Percentiles rank a stretch among this genome's conserved stretches.
These are phyloP conservation scores for Thryonomys swinderianus DNA, from an alignment of 2,113 vertebrate species.

Conservation along the genomic window DNA sequence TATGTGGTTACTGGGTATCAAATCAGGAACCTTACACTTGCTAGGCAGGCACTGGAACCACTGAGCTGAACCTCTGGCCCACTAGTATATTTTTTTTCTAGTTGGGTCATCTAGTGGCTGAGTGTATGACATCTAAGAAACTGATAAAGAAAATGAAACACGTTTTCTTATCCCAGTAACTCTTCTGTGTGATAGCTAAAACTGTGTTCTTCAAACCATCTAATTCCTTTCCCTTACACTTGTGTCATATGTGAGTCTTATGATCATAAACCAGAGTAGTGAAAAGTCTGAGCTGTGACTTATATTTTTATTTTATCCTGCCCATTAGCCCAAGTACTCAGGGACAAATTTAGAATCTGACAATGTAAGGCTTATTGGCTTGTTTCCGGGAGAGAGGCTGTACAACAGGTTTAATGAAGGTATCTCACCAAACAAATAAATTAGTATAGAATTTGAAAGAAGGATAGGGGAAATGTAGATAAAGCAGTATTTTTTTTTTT, in stretches of 20 bases:
- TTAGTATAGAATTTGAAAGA: slow-evolving; percentile 5
- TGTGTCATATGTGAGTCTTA: neutral
- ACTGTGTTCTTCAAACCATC: neutral
- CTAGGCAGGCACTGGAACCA: too few relatives aligned
- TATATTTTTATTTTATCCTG: slow-evolving; percentile 41
- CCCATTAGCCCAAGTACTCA: neutral
- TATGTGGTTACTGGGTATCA: too few relatives aligned
- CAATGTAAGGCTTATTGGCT: neutral
- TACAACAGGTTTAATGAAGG: neutral
- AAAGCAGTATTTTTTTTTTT: slow-evolving; percentile 35
- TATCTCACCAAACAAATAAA: slow-evolving; percentile 46
- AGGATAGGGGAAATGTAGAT: slow-evolving; percentile 49
- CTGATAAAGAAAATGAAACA: slow-evolving; percentile 18
- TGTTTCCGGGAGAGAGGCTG: neutral
- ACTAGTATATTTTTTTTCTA: too few relatives aligned
- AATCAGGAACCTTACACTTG: too few relatives aligned
- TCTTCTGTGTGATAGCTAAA: slow-evolving; percentile 17
- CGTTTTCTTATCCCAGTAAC: slow-evolving; percentile 4
- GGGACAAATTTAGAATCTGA: neutral
- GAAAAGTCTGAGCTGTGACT: neutral
- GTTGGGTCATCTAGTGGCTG: neutral
- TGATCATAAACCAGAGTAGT: neutral
- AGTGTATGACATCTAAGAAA: neutral
- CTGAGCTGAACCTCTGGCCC: too few relatives aligned
- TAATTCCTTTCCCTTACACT: slow-evolving; percentile 14